Evolutionary conservation across 2,888 invertebrate genomes (phyloP), one percentile per base, ranked within the genome.

Genomic region (Diplolepis rosae): DNA sequence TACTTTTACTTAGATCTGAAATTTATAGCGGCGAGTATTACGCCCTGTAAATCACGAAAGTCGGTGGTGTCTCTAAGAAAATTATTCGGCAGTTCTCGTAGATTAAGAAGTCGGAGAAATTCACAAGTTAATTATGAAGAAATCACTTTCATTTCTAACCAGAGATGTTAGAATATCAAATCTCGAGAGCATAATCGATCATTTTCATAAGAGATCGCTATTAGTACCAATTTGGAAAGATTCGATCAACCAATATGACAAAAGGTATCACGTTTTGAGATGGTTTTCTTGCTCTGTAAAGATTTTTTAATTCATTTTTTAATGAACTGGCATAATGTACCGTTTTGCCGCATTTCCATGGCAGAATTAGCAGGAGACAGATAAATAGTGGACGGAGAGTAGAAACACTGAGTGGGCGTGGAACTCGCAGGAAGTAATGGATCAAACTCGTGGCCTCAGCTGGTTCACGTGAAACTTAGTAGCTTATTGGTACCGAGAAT

Each of bases 311-410:
- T n/a, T n/a, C n/a, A n/a, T 61, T 35, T 35, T 22, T n/a, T 22
- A 35, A 61, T 39, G 35, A n/a, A 35, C 61, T 13, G 22, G 61
- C 61, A 24, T 61, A 39, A 61, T 39, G 35, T 61, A 61, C 35
- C 61, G 61, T 61, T 61, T 61, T 61, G 61, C 35, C 61, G 35
- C 61, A 61, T 61, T 61, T 61, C 61, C 39, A 61, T 61, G 61
- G 61, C 39, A 61, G 61, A 61, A 61, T 27, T 66, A 66, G 66
- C 28, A 66, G 30, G 67, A 81, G 84, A 83, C 82, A 82, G 82
- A 85, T 85, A 83, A 85, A 86, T 86, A 86, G 84, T 82, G 82
- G 79, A 81, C 76, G 82, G 78, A 61, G 61, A 61, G 61, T 61
- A 61, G 39, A 39, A 61, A 61, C 61, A 61, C 35, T 61, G 61